Conservation (phyloP, 35 echinoderm and acorn worm genomes). For the Holothuria glaberrima region DNA sequence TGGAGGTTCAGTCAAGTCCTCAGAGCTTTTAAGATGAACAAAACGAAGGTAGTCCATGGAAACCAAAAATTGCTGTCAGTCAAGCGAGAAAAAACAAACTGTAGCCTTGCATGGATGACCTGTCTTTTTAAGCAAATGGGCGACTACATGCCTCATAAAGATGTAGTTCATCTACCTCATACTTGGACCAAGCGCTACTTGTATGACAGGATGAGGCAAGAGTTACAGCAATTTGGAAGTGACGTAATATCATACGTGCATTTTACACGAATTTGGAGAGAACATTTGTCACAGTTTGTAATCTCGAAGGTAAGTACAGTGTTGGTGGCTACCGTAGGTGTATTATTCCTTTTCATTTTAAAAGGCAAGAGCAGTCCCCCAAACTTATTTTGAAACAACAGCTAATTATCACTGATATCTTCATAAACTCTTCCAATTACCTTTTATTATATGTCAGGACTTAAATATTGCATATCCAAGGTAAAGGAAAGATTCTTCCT, state of each 20-base stretch:
- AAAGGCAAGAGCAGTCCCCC: too few species aligned
- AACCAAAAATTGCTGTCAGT: not conserved
- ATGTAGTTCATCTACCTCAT: not conserved
- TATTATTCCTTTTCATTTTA: too few species aligned
- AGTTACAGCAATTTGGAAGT: not conserved
- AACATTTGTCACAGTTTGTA: not conserved
- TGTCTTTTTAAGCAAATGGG: not conserved
- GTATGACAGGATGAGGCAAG: not conserved
- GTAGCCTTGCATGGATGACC: not conserved
- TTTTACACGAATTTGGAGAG: not conserved
- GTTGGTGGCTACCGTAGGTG: too few species aligned
- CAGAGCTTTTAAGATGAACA: not conserved
- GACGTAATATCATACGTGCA: not conserved
- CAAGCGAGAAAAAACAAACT: not conserved
- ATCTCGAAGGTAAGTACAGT: not conserved
- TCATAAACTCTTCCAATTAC: too few species aligned
- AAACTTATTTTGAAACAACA: too few species aligned
- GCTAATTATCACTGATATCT: too few species aligned
- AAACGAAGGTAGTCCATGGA: not conserved
- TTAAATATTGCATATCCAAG: too few species aligned
- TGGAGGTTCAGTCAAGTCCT: not conserved
- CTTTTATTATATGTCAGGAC: too few species aligned
- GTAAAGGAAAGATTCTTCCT: too few species aligned
- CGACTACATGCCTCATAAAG: conserved; percentile 1
- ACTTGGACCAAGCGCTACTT: conserved; percentile 11